Conservation (phyloP, 2,888 invertebrate species). For the Stenotaenia linearis region DNA sequence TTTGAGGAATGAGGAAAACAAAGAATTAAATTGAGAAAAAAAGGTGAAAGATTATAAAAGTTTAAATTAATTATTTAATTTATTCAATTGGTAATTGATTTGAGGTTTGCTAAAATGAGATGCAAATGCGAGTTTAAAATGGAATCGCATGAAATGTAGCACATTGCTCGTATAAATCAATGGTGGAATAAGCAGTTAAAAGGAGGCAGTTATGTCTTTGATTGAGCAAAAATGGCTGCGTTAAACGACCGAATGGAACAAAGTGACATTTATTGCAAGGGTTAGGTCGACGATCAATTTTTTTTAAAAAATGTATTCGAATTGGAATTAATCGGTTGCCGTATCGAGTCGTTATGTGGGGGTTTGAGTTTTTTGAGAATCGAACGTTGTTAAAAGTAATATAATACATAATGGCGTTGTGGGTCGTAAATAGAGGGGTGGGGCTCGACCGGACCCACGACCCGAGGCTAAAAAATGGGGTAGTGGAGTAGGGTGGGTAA, state of each 20-base stretch:
- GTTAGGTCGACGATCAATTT: too few relatives aligned
- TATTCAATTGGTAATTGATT: background rate
- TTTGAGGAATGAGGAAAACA: background rate
- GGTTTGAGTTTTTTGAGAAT: too few relatives aligned
- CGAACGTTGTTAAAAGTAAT: background rate
- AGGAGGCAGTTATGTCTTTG: too few relatives aligned
- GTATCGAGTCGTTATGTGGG: too few relatives aligned
- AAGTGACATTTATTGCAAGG: too few relatives aligned
- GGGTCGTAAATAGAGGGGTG: conserved; percentile 4
- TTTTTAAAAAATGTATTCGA: too few relatives aligned
- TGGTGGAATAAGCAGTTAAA: background rate
- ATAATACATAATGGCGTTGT: background rate
- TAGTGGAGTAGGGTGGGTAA: background rate
- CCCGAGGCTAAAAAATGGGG: background rate
- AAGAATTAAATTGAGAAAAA: background rate
- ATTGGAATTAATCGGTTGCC: too few relatives aligned
- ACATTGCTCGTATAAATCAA: background rate
- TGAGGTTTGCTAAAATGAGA: background rate
- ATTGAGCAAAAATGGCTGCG: background rate
- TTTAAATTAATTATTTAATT: background rate
- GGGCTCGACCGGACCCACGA: background rate
- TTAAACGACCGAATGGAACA: background rate
- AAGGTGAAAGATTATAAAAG: too few relatives aligned
- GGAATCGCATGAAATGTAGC: background rate
- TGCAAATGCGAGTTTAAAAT: background rate